Conservation (phyloP, 1,140 invertebrate genomes). For the Rhizoglyphus robini region DNA sequence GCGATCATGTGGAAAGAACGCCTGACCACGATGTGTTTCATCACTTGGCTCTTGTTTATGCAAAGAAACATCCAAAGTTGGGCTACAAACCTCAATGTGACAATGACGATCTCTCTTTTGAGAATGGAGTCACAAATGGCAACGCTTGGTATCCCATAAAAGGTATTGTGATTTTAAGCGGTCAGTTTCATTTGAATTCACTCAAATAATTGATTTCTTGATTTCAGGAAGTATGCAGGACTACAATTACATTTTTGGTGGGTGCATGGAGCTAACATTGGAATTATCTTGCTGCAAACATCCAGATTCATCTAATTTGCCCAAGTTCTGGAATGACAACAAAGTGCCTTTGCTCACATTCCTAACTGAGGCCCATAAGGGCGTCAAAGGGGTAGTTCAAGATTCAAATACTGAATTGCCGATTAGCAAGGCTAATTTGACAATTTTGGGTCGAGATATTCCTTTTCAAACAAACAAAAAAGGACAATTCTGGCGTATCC, state of each 20-base stretch:
- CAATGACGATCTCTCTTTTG: slow-evolving; percentile 48
- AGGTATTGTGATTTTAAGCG: slow-evolving; percentile 36
- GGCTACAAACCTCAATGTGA: slow-evolving; percentile 34
- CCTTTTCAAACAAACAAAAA: slow-evolving; percentile 23
- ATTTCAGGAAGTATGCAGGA: slow-evolving; percentile 46
- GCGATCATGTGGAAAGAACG: slow-evolving; percentile 44
- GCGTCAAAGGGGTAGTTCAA: slow-evolving; percentile 66
- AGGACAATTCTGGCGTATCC: slow-evolving; percentile 30
- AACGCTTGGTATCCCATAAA: slow-evolving; percentile 80
- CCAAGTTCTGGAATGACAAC: slow-evolving; percentile 47
- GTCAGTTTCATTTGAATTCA: not conserved
- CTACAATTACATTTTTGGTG: slow-evolving; percentile 49
- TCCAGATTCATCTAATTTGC: slow-evolving; percentile 38
- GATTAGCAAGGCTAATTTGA: slow-evolving; percentile 47
- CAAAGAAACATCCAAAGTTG: slow-evolving; percentile 62
- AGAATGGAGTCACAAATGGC: slow-evolving; percentile 75
- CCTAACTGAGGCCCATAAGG: slow-evolving; percentile 60
- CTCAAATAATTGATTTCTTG: slow-evolving; percentile 11
- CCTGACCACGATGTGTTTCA: slow-evolving; percentile 89
- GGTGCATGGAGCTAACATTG: slow-evolving; percentile 51
- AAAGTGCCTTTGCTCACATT: slow-evolving; percentile 61
- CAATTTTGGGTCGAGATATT: slow-evolving; percentile 25
- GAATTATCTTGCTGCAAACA: slow-evolving; percentile 51
- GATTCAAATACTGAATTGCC: slow-evolving; percentile 54
- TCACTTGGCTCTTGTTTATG: slow-evolving; percentile 72